Conservation (phyloP, 2,113 vertebrate genomes). For the Oreochromis spilurus region DNA sequence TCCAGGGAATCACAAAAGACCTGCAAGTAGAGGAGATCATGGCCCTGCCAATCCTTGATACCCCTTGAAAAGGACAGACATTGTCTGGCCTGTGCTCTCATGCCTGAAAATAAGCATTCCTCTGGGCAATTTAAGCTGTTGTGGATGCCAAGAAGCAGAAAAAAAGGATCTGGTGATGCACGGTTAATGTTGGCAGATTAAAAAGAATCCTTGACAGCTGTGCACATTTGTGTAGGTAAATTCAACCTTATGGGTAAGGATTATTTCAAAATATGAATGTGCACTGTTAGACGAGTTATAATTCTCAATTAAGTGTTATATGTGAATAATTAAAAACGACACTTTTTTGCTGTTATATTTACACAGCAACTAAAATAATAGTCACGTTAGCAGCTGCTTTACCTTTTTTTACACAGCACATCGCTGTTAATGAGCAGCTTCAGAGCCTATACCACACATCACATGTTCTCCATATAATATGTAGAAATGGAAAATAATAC, state of each 20-base stretch:
- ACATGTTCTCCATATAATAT: not conserved
- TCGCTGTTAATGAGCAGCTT: not conserved
- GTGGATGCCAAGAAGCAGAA: conserved; percentile 1
- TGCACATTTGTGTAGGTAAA: not conserved
- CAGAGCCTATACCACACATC: not conserved
- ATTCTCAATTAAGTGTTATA: not conserved
- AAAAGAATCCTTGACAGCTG: conserved; percentile 10
- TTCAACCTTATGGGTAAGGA: not conserved
- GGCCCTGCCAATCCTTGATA: conserved; percentile 60
- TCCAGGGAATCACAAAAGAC: conserved; percentile 58
- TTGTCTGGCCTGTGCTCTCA: conserved; percentile 49
- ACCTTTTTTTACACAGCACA: not conserved
- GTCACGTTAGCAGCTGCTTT: not conserved
- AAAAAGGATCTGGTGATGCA: conserved; percentile 23
- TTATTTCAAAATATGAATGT: not conserved
- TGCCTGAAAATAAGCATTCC: conserved; percentile 60
- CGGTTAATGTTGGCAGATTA: conserved; percentile 16
- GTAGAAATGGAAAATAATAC: not conserved
- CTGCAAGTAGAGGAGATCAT: conserved; percentile 48
- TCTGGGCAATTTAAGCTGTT: conserved; percentile 33
- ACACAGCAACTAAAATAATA: not conserved
- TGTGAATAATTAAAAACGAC: not conserved
- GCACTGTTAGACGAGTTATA: not conserved
- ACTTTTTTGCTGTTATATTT: not conserved
- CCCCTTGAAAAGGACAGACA: conserved; percentile 63